phyloP scores from a whole-genome alignment of 2,888 invertebrate genomes.

The Plagodis pulveraria region DNA sequence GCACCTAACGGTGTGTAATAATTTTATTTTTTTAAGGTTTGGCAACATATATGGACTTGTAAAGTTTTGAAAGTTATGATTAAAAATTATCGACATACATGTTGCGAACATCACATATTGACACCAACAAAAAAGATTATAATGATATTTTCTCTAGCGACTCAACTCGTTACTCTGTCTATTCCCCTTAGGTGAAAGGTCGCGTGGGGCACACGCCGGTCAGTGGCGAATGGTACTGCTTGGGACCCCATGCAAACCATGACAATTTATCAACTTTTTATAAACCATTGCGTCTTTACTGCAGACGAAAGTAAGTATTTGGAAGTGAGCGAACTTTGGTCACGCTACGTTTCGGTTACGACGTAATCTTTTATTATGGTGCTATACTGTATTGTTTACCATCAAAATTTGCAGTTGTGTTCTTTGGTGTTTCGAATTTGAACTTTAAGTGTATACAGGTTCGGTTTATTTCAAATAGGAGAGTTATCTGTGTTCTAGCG shows the following conservation, averaged over 20 bases:
- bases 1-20: too few relatives aligned
- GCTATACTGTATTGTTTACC: conserved; percentile 16
- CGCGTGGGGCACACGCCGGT: conserved; percentile 77
- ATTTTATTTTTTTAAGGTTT: too few relatives aligned
- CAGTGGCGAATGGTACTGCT: conserved; percentile 77
- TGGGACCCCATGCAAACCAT: conserved; percentile 58
- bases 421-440: conserved; percentile 1
- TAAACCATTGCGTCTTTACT: conserved; percentile 22
- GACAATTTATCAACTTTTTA: conserved; percentile 32
- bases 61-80: too few relatives aligned
- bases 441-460: conserved; percentile 3
- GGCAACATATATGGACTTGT: too few relatives aligned
- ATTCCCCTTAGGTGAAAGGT: conserved; percentile 80
- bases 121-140: too few relatives aligned
- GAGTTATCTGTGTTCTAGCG: neutral
- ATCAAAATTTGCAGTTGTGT: conserved; percentile 4
- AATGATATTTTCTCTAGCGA: conserved; percentile 9
- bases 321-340: conserved; percentile 33
- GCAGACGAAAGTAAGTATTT: neutral
- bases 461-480: conserved; percentile 16
- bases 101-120: too few relatives aligned
- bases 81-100: too few relatives aligned
- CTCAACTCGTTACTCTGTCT: conserved; percentile 51
- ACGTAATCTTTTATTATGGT: conserved; percentile 14
- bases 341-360: conserved; percentile 11